Evolutionary conservation across 2,888 invertebrate species (phyloP).

Genomic region (Himalopsyche tibetana): DNA sequence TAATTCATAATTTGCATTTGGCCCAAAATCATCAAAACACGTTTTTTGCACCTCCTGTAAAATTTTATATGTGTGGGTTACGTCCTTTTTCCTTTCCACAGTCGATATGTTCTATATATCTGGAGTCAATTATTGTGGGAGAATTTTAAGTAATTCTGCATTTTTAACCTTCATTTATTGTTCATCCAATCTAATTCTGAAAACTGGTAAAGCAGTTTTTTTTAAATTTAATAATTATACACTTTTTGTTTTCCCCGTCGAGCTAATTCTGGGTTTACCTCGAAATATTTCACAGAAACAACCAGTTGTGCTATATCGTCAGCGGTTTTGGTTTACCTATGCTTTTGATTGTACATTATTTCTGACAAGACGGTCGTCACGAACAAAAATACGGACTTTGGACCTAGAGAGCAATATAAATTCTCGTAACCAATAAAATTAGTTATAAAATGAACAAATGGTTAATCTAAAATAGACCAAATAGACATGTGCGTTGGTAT

Average conservation of each 20-base stretch:
- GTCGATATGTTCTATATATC: too few species aligned
- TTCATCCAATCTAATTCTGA: too few species aligned
- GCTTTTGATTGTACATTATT: constrained; percentile 2
- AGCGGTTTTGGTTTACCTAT: neutral
- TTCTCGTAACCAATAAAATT: constrained; percentile 23
- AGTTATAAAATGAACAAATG: neutral
- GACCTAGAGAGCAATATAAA: constrained; percentile 25
- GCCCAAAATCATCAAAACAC: too few species aligned
- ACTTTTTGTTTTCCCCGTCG: neutral
- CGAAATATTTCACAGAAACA: neutral
- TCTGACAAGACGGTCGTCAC: neutral
- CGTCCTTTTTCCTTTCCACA: too few species aligned
- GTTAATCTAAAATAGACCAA: constrained; percentile 8
- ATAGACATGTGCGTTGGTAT: neutral
- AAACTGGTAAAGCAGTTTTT: too few species aligned
- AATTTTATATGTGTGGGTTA: too few species aligned
- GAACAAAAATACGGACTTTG: constrained; percentile 6
- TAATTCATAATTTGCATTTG: too few species aligned
- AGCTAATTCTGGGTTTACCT: neutral
- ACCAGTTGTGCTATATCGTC: neutral
- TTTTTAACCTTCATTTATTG: too few species aligned
- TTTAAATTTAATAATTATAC: neutral
- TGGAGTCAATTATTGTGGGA: too few species aligned
- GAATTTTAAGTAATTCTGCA: too few species aligned
- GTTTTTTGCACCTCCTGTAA: too few species aligned